Base-by-base conservation (phyloP, 1,140 invertebrate species). In the Bombus soroeensis region DNA sequence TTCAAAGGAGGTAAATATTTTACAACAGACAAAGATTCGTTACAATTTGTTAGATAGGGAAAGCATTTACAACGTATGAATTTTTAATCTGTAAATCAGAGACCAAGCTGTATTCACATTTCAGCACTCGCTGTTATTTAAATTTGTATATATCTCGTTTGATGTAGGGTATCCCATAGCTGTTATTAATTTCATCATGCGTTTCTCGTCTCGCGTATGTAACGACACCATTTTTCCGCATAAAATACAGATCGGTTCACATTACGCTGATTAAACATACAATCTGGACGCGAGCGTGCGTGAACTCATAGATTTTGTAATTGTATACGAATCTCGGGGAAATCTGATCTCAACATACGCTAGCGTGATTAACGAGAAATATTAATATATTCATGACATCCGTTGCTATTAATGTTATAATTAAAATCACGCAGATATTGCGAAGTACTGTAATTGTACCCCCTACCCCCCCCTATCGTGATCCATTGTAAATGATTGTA, bases 231-330 rank as follows among this genome's bases (percentile, higher is more conserved):
- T 59, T 76, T 76, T 76, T 59, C 28, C 25, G 34, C 32, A 4
- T 53, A 39, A 76, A 76, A 76, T 76, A 25, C 47, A 59, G 34
- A 59, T 37, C 74, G 22, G 47, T 76, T 76, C 53, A 13, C 53
- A 76, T 59, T 76, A 37, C 53, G 18, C 34, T 59, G 74, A 76
- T 76, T 76, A 76, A 75, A 37, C 12, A 75, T 72, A 73, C 34
- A 39, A 53, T 28, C 47, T 59, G 34, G 34, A n/a, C 74, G 53
- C 34, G 53, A 59, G 47, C 25, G 15, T 37, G 74, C 43, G 53
- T 76, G 28, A 59, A n/a, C 74, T 34, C 74, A 76, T 76, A 76
- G 53, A 76, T 76, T 76, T 76, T 37, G 34, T 76, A 59, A 76
- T 59, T 76, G 34, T 59, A 59, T 41, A 10, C 74, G 74, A 59